Base-by-base conservation (phyloP, 2,797 vertebrate genomes). In the Melanotaenia maccullochi region DNA sequence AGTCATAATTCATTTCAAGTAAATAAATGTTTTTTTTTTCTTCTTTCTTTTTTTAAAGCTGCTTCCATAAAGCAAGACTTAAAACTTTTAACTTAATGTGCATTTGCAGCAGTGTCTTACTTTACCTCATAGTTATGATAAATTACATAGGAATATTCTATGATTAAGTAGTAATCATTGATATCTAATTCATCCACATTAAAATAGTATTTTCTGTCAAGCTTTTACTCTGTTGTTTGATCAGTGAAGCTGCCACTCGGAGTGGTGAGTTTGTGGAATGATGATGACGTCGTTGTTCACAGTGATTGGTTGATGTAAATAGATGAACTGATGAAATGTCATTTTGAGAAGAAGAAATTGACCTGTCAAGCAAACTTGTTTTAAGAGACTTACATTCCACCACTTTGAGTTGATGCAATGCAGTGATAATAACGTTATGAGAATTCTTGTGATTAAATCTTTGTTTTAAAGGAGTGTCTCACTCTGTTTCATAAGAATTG, bases 161-260 rank as follows among this genome's bases (percentile, higher is more conserved):
- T 16, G 36, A 13, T 40, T 3, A 25, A 14, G 8, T 3, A 16
- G 7, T 28, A 18, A 40, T 4, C 2, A 9, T 2, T 9, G 16
- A 18, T 61, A 5, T 44, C 22, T 44, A 28, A 61, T 60, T 40
- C 24, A 60, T 61, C 60, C 18, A 24, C 36, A 28, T 18, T 30
- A 61, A 61, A 61, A 18, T n/a, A 18, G 24, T 20, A 61, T 42
- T 61, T 61, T 36, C 12, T 42, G 38, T 42, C 24, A 32, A 33
- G 18, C 30, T 5, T 33, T 33, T 5, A 18, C 40, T 5, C 5
- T 42, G 1, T 42, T 18, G 12, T 38, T 38, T 35, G 33, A 38
- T 38, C 8, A 38, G 13, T 14, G 38, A 40, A 20, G 30, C 16
- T 9, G 5, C 22, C n/a, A 59, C n/a, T 6, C 13, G 2, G 16